Conservation (phyloP, 2,797 vertebrate species). For the Mastacembelus armatus region DNA sequence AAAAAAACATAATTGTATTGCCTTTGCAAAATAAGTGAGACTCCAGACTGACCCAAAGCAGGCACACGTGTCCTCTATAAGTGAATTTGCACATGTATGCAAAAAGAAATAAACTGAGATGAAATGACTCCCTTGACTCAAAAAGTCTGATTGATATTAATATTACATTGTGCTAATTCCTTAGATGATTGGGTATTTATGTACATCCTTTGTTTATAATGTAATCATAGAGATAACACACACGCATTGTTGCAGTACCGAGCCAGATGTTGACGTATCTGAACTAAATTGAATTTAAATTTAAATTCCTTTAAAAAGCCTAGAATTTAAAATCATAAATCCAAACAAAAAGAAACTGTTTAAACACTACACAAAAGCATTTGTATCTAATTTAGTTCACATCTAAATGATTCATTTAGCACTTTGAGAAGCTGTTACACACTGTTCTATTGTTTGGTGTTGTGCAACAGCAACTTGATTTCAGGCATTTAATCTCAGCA, state of each 20-base stretch:
- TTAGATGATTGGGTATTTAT: conserved; percentile 46
- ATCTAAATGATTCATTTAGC: conserved; percentile 61
- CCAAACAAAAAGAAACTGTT: conserved; percentile 20
- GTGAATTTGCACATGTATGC: conserved; percentile 62
- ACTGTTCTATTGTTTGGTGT: conserved; percentile 45
- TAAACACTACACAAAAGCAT: conserved; percentile 56
- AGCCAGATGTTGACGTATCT: conserved; percentile 54
- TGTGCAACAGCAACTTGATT: conserved; percentile 51
- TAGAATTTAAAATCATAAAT: conserved; percentile 22
- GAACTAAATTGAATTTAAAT: conserved; percentile 24
- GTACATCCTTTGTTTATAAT: conserved; percentile 52
- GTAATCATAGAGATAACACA: conserved; percentile 22
- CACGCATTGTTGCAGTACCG: conserved; percentile 26
- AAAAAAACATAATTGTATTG: conserved; percentile 74
- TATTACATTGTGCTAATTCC: conserved; percentile 42
- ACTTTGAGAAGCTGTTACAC: conserved; percentile 43
- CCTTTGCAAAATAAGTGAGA: conserved; percentile 55
- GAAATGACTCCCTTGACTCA: too few relatives aligned
- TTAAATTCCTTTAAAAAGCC: conserved; percentile 33
- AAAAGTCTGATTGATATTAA: conserved; percentile 40
- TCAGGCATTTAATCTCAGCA: conserved; percentile 40
- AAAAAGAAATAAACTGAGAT: too few relatives aligned
- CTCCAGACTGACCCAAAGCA: conserved; percentile 32
- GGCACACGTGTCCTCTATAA: conserved; percentile 50
- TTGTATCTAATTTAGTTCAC: conserved; percentile 59